Evolutionary conservation across 1,140 invertebrate species (phyloP).

Genomic region (Potamilus streckersoni): DNA sequence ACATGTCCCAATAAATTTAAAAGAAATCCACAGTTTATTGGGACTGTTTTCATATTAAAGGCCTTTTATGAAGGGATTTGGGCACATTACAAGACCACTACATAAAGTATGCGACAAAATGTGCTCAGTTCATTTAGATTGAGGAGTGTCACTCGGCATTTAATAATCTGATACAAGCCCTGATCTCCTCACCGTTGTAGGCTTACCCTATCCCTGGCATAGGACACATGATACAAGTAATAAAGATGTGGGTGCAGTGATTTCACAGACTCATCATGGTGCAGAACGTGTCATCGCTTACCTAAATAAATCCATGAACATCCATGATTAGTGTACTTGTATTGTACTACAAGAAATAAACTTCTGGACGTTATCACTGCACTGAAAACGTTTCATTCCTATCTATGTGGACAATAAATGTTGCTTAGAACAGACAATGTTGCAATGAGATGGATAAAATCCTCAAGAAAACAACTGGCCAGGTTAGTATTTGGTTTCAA

Average conservation of each 20-base stretch:
- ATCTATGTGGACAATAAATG: constrained; percentile 11
- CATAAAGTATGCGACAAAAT: constrained; percentile 15
- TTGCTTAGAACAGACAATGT: constrained; percentile 44
- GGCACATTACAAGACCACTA: constrained; percentile 20
- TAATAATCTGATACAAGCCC: constrained; percentile 13
- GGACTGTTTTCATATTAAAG: neutral
- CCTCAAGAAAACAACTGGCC: constrained; percentile 37
- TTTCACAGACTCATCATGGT: constrained; percentile 46
- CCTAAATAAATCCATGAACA: neutral
- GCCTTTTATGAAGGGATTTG: constrained; percentile 16
- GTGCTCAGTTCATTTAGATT: constrained; percentile 9
- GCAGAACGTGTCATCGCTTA: constrained; percentile 37
- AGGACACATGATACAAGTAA: constrained; percentile 41
- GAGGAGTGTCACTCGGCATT: too few relatives aligned
- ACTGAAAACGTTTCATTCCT: constrained; percentile 33
- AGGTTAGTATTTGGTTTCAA: constrained; percentile 48
- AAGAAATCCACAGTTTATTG: constrained; percentile 27
- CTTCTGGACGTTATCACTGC: constrained; percentile 32
- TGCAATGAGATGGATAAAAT: constrained; percentile 48
- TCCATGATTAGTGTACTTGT: constrained; percentile 68
- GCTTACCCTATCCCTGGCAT: neutral
- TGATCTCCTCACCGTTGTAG: neutral
- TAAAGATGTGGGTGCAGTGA: constrained; percentile 40
- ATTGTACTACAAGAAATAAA: constrained; percentile 54
- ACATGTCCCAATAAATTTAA: constrained; percentile 17